A percentile compares a stretch with the other conserved stretches of the same genome.
Evolutionary conservation across 2,113 vertebrate genomes (phyloP).

Genomic region (Cryptotis parvus): DNA sequence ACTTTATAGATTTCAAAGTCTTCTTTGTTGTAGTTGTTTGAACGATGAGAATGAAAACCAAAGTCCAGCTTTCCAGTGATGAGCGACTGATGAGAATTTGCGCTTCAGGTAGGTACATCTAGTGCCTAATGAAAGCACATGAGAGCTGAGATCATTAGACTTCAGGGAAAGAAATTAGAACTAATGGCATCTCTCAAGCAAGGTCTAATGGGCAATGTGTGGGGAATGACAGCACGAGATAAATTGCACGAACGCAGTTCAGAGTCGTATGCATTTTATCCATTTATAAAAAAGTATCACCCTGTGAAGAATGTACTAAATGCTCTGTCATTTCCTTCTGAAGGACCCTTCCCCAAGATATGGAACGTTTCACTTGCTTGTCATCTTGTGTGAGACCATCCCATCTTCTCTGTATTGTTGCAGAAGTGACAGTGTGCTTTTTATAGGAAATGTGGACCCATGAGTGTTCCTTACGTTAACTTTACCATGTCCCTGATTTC

Average conservation of each 20-base stretch:
- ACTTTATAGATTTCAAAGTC: background rate
- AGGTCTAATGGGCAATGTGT: background rate
- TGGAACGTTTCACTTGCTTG: too few relatives aligned
- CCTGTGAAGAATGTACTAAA: background rate
- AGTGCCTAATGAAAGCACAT: background rate
- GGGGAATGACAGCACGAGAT: background rate
- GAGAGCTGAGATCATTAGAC: background rate
- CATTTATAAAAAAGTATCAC: background rate
- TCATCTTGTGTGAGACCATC: too few relatives aligned
- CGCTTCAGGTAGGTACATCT: background rate
- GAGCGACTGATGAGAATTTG: background rate
- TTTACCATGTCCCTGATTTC: slow-evolving; percentile 24
- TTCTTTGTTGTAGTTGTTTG: background rate
- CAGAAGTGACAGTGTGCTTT: background rate
- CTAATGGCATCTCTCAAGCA: background rate
- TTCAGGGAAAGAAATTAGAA: background rate
- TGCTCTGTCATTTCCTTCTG: too few relatives aligned
- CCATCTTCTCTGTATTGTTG: too few relatives aligned
- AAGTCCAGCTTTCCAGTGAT: background rate
- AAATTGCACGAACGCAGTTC: background rate
- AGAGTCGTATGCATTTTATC: background rate
- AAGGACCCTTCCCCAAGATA: too few relatives aligned
- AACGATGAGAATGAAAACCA: background rate
- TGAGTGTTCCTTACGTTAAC: background rate
- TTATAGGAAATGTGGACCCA: background rate